Percentiles rank a stretch among this genome's conserved stretches.
These are phyloP conservation scores for Scomberomorus guttatus DNA, from an alignment of 2,797 vertebrate genomes.

Conservation along the genomic window DNA sequence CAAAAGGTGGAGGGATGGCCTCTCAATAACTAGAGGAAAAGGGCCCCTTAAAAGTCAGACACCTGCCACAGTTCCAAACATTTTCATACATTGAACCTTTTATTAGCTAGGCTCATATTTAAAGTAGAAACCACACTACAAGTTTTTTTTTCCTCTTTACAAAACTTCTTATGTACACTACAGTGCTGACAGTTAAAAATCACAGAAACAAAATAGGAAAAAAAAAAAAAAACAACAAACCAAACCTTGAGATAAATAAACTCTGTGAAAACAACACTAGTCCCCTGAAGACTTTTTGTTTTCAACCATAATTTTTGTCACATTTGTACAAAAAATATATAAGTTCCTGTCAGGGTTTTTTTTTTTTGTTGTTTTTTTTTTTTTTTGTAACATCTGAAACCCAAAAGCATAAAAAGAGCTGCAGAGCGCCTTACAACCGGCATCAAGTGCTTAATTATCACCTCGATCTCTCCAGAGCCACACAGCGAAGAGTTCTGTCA, in stretches of 20 bases:
- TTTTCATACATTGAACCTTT: conserved; percentile 89
- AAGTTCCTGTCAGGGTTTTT: conserved; percentile 88
- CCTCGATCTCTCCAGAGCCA: conserved; percentile 56
- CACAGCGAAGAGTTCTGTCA: conserved; percentile 79
- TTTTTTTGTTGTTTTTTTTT: conserved; percentile 64
- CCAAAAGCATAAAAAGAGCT: conserved; percentile 85
- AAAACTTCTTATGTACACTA: conserved; percentile 96
- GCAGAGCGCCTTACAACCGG: conserved; percentile 89
- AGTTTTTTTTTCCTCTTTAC: conserved; percentile 85
- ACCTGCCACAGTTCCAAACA: not conserved
- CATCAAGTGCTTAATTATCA: conserved; percentile 89
- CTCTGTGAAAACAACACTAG: conserved; percentile 89
- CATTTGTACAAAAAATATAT: conserved; percentile 93
- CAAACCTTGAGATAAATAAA: conserved; percentile 93
- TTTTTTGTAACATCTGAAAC: conserved; percentile 73
- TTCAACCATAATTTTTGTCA: conserved; percentile 90
- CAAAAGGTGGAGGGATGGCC: not conserved
- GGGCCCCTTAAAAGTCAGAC: not conserved
- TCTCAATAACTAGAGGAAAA: not conserved
- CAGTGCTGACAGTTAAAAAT: conserved; percentile 96
- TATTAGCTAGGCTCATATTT: conserved; percentile 97
- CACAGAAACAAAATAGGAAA: conserved; percentile 75
- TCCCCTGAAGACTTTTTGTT: conserved; percentile 85
- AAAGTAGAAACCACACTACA: conserved; percentile 99
- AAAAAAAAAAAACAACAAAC: conserved; percentile 53